Evolutionary conservation across 2,113 vertebrate species (phyloP).

Genomic region (Pollachius pollachius): DNA sequence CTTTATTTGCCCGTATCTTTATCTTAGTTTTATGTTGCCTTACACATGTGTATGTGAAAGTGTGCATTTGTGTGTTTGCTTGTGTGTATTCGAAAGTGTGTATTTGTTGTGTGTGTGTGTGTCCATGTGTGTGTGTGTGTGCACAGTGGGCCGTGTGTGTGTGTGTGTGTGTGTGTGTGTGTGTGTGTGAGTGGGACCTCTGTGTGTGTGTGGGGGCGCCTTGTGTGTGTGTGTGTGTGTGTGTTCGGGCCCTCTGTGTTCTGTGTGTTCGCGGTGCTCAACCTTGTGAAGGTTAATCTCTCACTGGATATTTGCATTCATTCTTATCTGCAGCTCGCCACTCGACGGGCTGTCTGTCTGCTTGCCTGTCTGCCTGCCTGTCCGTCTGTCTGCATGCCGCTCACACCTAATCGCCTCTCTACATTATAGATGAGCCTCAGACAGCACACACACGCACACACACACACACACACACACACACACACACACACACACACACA

Average conservation of each 20-base stretch:
- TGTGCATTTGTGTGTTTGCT: not conserved
- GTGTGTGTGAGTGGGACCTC: too few species aligned
- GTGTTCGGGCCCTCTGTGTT: not conserved
- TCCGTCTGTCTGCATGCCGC: constrained; percentile 39
- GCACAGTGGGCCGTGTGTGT: not conserved
- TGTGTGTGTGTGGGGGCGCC: too few species aligned
- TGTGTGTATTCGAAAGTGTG: too few species aligned
- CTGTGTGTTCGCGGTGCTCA: constrained; percentile 52
- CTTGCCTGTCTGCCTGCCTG: not conserved
- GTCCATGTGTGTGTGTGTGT: not conserved
- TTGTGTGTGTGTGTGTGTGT: too few species aligned
- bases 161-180: constrained; percentile 6
- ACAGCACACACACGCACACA: constrained; percentile 35
- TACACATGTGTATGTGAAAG: constrained; percentile 9
- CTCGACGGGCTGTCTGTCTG: constrained; percentile 66
- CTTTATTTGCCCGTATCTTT: not conserved
- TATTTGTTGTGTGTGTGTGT: too few species aligned
- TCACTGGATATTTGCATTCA: constrained; percentile 76
- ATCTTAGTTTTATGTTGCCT: constrained; percentile 1
- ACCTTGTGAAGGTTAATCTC: constrained; percentile 80
- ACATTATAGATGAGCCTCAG: constrained; percentile 71
- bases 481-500: constrained; percentile 3
- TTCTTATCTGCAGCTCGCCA: constrained; percentile 75
- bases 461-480: constrained; percentile 20
- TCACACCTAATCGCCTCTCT: constrained; percentile 74